Conservation (phyloP, 2,113 vertebrate species). For the Caretta caretta region DNA sequence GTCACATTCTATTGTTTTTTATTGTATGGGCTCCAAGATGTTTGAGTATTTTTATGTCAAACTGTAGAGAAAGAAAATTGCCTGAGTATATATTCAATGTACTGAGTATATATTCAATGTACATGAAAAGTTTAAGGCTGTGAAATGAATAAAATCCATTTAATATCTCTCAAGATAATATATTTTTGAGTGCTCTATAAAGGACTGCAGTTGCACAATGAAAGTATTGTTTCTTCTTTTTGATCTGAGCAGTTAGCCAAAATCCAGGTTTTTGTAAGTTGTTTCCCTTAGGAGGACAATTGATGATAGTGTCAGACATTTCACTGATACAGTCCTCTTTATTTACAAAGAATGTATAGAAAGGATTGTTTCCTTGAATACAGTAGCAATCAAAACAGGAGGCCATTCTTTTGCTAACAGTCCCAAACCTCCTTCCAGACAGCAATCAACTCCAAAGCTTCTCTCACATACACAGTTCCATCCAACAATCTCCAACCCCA, state of each 20-base stretch:
- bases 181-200: not conserved
- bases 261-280: not conserved
- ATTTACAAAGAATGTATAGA: not conserved
- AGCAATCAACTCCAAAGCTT: not conserved
- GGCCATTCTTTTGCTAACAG: not conserved
- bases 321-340: not conserved
- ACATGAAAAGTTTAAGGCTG: not conserved
- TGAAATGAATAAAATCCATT: not conserved
- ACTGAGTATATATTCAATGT: not conserved
- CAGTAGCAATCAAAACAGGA: not conserved
- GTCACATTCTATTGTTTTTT: not conserved
- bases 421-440: not conserved
- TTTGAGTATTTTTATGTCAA: not conserved
- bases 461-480: not conserved
- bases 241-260: not conserved
- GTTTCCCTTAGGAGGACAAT: not conserved
- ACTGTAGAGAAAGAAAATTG: not conserved
- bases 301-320: not conserved
- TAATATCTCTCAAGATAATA: not conserved
- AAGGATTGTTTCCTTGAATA: not conserved
- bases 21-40: not conserved
- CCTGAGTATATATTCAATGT: not conserved
- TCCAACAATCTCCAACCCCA: not conserved
- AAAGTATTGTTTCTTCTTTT: not conserved
- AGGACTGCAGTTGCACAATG: not conserved